These are phyloP conservation scores for Chrysogorgia sp. DNA, from an alignment of 92 coral and sea anemone genomes.

Conservation along the genomic window DNA sequence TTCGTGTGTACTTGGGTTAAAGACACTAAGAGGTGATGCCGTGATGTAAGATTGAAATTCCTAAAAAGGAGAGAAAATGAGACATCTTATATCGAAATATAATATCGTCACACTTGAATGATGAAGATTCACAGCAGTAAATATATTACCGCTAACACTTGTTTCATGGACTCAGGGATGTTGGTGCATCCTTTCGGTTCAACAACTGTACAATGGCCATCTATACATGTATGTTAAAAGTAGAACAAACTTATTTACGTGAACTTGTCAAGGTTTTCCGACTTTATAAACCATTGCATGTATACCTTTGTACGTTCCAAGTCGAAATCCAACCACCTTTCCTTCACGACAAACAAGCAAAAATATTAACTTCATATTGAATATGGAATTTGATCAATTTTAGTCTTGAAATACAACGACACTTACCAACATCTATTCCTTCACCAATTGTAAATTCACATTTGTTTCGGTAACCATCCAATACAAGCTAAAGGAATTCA, in stretches of 20 bases:
- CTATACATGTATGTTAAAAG: constrained; percentile 36
- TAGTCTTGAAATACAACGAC: constrained; percentile 46
- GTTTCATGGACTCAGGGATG: constrained; percentile 79
- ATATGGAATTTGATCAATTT: background rate
- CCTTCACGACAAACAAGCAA: constrained; percentile 47
- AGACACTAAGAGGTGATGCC: constrained; percentile 70
- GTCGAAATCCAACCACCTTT: constrained; percentile 90
- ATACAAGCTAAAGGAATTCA: constrained; percentile 75
- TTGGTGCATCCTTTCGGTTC: constrained; percentile 90
- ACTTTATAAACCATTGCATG: background rate
- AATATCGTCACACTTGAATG: background rate
- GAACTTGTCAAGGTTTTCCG: background rate
- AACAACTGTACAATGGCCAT: constrained; percentile 90
- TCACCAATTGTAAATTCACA: constrained; percentile 97
- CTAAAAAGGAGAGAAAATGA: constrained; percentile 44
- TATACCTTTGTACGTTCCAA: constrained; percentile 91
- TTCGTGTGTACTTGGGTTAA: constrained; percentile 82
- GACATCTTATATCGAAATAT: background rate
- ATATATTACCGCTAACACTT: constrained; percentile 64
- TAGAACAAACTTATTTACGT: background rate
- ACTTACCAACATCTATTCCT: constrained; percentile 92
- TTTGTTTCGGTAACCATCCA: constrained; percentile 98
- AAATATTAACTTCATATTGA: background rate
- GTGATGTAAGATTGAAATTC: constrained; percentile 79
- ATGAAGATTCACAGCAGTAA: no score